phyloP scores from a whole-genome alignment of 2,113 vertebrate species.

The Hippotragus niger region DNA sequence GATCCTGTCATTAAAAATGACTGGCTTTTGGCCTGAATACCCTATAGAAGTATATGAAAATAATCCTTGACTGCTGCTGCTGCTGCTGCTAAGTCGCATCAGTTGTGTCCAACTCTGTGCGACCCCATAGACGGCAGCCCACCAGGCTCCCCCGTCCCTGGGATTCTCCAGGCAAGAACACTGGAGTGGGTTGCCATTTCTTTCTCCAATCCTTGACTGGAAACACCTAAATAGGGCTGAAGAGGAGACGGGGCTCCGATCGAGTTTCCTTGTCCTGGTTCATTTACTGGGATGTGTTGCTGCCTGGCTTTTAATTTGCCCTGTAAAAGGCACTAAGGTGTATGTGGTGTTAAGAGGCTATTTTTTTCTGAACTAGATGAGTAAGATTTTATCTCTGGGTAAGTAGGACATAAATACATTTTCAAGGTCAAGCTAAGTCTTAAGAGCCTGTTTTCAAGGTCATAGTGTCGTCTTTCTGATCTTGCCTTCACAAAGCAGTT shows the following conservation, averaged over 20 bases:
- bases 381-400: background rate
- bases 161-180: too few species aligned
- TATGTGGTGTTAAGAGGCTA: background rate
- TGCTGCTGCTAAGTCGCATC: too few species aligned
- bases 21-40: background rate
- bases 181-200: too few species aligned
- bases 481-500: background rate
- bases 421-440: background rate
- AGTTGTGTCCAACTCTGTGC: too few species aligned
- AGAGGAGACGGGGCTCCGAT: background rate
- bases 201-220: background rate
- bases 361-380: background rate
- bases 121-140: too few species aligned
- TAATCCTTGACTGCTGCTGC: background rate
- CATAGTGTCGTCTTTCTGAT: background rate
- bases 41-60: background rate
- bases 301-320: background rate
- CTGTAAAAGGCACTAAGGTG: background rate
- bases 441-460: background rate
- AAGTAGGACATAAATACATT: background rate
- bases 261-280: background rate
- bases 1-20: background rate
- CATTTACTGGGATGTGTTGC: background rate
- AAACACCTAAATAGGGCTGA: background rate
- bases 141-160: too few species aligned